These are phyloP conservation scores for Heliconius ismenius DNA, from an alignment of 2,888 invertebrate species.

Conservation along the genomic window DNA sequence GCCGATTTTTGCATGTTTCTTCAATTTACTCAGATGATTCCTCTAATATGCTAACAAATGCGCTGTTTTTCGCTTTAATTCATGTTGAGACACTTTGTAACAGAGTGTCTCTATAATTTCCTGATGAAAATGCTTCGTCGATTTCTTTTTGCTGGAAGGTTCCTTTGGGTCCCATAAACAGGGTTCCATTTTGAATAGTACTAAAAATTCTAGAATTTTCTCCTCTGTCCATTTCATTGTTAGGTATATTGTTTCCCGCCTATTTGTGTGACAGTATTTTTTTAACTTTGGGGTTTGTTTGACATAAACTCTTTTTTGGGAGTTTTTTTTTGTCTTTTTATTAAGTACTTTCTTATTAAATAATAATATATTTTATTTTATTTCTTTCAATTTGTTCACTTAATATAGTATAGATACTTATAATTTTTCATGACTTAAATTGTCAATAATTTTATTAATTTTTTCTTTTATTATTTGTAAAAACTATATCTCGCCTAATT, in stretches of 20 bases:
- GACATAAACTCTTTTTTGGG: background rate
- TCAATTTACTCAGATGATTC: background rate
- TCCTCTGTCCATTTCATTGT: background rate
- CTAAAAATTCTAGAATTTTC: background rate
- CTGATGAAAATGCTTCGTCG: background rate
- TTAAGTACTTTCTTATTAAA: too few relatives aligned
- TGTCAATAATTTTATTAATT: too few relatives aligned
- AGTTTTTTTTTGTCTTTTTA: background rate
- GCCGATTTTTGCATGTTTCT: background rate
- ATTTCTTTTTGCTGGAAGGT: background rate
- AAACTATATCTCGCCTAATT: too few relatives aligned
- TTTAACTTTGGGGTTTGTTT: background rate
- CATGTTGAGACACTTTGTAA: background rate
- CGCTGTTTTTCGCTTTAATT: background rate
- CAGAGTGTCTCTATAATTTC: constrained; percentile 4
- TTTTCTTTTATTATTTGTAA: too few relatives aligned
- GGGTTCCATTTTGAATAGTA: constrained; percentile 1
- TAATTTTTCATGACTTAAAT: too few relatives aligned
- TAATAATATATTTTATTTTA: too few relatives aligned
- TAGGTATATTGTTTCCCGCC: background rate
- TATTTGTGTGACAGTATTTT: background rate
- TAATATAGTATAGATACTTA: too few relatives aligned
- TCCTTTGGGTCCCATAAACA: background rate
- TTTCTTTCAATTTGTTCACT: too few relatives aligned
- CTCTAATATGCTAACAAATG: background rate